Evolutionary conservation across 2,797 vertebrate species (phyloP).

Genomic region (Scolopax rusticola): DNA sequence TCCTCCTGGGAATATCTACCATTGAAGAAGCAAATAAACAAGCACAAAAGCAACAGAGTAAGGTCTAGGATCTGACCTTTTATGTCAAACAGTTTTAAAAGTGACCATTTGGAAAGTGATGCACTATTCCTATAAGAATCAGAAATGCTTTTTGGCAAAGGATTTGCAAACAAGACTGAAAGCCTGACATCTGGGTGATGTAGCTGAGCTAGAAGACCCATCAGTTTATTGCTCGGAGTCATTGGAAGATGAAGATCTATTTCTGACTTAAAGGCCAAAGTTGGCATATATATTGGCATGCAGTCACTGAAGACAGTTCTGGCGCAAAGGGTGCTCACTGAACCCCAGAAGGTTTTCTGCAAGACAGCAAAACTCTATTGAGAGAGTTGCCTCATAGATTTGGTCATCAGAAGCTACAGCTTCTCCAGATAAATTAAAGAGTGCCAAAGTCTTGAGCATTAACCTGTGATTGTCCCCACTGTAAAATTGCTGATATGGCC

Average conservation of each 20-base stretch:
- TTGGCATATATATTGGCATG: accelerated
- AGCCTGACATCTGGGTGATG: not conserved
- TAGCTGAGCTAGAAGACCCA: not conserved
- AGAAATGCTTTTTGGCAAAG: not conserved
- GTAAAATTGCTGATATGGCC: not conserved
- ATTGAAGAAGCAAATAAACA: not conserved
- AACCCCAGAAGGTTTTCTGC: not conserved
- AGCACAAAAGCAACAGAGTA: not conserved
- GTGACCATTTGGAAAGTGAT: not conserved
- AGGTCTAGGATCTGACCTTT: not conserved
- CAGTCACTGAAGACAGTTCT: not conserved
- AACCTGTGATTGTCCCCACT: not conserved
- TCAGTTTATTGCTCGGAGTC: not conserved
- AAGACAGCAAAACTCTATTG: not conserved
- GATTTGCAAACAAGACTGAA: not conserved
- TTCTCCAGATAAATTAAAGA: not conserved
- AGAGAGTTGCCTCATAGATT: not conserved
- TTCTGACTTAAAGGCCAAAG: not conserved
- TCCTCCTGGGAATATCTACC: not conserved
- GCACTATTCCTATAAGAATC: not conserved
- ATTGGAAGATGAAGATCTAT: not conserved
- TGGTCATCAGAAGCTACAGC: not conserved
- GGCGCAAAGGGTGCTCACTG: not conserved
- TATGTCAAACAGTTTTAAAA: not conserved
- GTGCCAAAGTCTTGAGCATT: not conserved